Evolutionary conservation across 2,113 vertebrate genomes (phyloP), one percentile per base, ranked within the genome.

Genomic region (Brachyhypopomus gauderio): DNA sequence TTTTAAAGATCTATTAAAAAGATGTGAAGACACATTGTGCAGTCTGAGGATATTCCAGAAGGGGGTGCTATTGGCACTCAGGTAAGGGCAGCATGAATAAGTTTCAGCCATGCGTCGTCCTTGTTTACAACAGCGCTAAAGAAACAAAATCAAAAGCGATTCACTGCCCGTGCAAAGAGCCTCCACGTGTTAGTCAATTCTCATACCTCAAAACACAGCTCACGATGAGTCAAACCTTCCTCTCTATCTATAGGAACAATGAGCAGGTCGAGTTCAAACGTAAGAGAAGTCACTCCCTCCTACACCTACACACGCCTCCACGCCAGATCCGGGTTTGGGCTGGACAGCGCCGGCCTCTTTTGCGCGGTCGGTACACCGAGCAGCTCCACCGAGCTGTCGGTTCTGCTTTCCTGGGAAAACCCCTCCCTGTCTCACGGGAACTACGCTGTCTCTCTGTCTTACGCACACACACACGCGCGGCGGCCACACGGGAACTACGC

Each of bases 371-470:
- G 25, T n/a, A 4, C 59, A n/a, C 59, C 9, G 4, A 41, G 71
- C 55, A 2, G 25, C 22, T 20, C 34, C 4, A 63, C 64, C 2
- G 73, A 20, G 11, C 58, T 83, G 76, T 86, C 75, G 34, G 63
- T 83, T 80, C 78, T 48, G 34, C 58, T 77, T 81, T 45, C 64
- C 16, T 14, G 56, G 70, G 75, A 84, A 78, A 74, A 45, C 66
- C 81, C 85, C 75, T 55, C 59, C 34, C 59, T 55, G 30, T 1
- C 56, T 38, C 58, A 58, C 66, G 41, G 17, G 25, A n/a, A 60
- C 1, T 16, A 9, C 70, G 56, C 59, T n/a, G 22, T 41, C 66
- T 69, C 17, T 69, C 64, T 38, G 34, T 70, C 20, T 41, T 4
- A 52, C 70, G 27, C 70, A 52, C 41, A 27, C 71, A 73, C 16